phyloP scores from a whole-genome alignment of 1,140 invertebrate species.

The Neodiprion fabricii region DNA sequence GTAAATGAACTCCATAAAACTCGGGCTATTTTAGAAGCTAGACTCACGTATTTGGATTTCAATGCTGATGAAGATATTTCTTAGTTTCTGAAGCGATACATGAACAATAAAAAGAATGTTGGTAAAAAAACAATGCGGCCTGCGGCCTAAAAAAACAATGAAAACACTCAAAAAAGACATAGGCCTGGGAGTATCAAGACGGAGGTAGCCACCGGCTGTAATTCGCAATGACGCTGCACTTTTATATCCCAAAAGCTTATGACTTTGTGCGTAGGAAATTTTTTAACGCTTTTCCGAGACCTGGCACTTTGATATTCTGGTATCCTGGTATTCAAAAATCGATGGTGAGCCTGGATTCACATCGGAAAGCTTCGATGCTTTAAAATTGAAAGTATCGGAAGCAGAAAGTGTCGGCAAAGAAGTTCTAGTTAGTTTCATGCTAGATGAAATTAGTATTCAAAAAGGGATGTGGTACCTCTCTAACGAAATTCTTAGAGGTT shows the following conservation, averaged over 20 bases:
- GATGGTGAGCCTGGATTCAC: constrained; percentile 32
- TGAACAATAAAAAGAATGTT: neutral
- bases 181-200: neutral
- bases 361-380: constrained; percentile 21
- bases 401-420: neutral
- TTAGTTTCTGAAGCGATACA: neutral
- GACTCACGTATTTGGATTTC: neutral
- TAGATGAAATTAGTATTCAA: constrained; percentile 27
- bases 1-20: too few species aligned
- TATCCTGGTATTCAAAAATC: constrained; percentile 46
- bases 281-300: constrained; percentile 40
- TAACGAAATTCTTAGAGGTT: constrained; percentile 20
- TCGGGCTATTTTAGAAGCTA: too few species aligned
- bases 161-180: neutral
- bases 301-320: constrained; percentile 40
- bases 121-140: neutral
- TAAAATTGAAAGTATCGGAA: constrained; percentile 4
- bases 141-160: neutral
- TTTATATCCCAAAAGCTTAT: constrained; percentile 47
- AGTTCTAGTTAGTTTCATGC: constrained; percentile 24
- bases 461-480: constrained; percentile 21
- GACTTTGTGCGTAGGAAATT: constrained; percentile 45
- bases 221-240: constrained; percentile 49
- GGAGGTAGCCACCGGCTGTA: constrained; percentile 9
- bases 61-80: constrained; percentile 3